Base-by-base conservation (phyloP, 2,113 vertebrate genomes). In the Equus quagga region DNA sequence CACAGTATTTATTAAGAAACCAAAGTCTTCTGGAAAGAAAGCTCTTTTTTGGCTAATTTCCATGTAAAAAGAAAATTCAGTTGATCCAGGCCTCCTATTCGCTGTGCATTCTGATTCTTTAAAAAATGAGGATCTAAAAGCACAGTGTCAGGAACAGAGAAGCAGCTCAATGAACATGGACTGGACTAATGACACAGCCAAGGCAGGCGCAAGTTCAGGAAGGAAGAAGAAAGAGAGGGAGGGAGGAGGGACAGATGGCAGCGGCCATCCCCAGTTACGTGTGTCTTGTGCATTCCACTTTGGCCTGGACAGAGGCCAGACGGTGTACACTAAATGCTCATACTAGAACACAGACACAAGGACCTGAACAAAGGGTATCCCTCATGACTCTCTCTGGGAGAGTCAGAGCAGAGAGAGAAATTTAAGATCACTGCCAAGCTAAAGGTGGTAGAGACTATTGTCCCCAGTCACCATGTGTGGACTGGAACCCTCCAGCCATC, bases 1-100 rank as follows among this genome's bases (percentile, higher is more conserved):
- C 33, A 28, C 18, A 64, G 44, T 85, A 19, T 72, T 95, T 76
- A 41, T 54, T 89, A 69, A 93, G 81, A 92, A 91, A 94, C 51
- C 76, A 12, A 80, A 79, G 9, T 72, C 28, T 81, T 65, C 86
- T 33, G 82, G 76, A 85, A 94, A 51, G 54, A 91, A 97, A 73
- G 8, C 18, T 88, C 14, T 76, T 85, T 54, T 60, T n/a, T 28
- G 62, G 10, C 67, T 89, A 46, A 65, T 86, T 95, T 93, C 75
- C 69, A 86, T 8, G 4, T 89, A 36, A 69, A 65, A 84, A 82
- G n/a, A 84, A 73, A 78, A 73, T 41, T 69, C 36, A 6, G 2
- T 51, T 24, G 88, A 28, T 60, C 28, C 41, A 44, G 49, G 11
- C 18, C 56, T 89, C 31, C 21, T 70, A 26, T 36, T 95, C 49